Conservation (phyloP, 1,140 invertebrate genomes). For the Drosophila insularis region DNA sequence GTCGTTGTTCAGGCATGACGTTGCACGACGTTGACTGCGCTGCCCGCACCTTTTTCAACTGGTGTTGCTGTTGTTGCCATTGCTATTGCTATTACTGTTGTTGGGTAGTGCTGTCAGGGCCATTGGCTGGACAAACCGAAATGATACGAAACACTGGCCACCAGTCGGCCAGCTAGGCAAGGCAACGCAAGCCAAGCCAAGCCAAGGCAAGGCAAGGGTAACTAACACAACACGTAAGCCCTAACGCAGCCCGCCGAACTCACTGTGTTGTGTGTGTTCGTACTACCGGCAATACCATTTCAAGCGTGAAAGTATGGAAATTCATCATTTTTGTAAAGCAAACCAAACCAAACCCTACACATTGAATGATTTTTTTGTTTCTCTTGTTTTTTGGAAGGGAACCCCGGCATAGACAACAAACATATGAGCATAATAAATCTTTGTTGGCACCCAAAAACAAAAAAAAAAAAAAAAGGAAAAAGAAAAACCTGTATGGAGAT, state of each 20-base stretch:
- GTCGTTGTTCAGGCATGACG: constrained; percentile 62
- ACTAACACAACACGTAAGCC: constrained; percentile 14
- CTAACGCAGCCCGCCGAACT: background rate
- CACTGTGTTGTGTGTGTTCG: background rate
- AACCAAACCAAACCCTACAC: background rate
- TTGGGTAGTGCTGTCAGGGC: constrained; percentile 57
- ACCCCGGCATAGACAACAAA: background rate
- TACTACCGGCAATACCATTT: constrained; percentile 34
- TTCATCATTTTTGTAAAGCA: constrained; percentile 61
- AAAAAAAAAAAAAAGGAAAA: background rate
- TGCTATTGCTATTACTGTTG: constrained; percentile 18
- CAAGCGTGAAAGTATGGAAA: constrained; percentile 73
- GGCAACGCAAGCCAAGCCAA: constrained; percentile 3
- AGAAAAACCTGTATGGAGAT: background rate
- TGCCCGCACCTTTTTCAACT: constrained; percentile 61
- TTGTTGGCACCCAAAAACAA: background rate
- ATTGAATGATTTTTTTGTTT: constrained; percentile 42
- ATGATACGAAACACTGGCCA: constrained; percentile 7
- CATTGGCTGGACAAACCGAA: constrained; percentile 61
- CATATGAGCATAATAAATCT: background rate
- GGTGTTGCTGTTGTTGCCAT: constrained; percentile 28
- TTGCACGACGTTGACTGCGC: constrained; percentile 45
- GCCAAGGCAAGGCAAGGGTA: constrained; percentile 1
- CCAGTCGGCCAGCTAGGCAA: constrained; percentile 29
- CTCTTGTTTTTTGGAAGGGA: constrained; percentile 5